A percentile compares a stretch with the other conserved stretches of the same genome.
These are phyloP conservation scores for Megaceryle alcyon DNA, from an alignment of 2,797 vertebrate species.

Conservation along the genomic window DNA sequence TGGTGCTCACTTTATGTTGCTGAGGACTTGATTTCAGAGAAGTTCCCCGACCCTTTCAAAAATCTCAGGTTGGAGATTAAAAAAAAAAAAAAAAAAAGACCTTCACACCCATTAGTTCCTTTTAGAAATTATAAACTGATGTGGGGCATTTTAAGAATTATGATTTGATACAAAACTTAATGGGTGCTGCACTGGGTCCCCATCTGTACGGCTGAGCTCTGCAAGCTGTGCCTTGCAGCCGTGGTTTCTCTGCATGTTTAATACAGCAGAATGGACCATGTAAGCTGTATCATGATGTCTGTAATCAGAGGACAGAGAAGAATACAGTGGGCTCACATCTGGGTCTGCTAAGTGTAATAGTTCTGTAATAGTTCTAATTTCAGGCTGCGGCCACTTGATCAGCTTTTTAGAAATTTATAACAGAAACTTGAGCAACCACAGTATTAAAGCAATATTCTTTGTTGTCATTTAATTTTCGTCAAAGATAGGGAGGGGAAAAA, in stretches of 20 bases:
- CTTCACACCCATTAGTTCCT: neutral
- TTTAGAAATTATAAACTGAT: neutral
- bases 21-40: neutral
- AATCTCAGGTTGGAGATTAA: neutral
- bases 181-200: neutral
- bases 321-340: neutral
- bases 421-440: neutral
- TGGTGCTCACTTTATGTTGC: neutral
- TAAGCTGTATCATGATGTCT: fast-evolving
- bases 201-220: neutral
- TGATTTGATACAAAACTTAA: neutral
- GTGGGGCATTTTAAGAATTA: neutral
- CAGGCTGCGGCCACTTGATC: neutral
- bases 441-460: neutral
- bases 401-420: neutral
- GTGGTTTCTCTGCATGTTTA: neutral
- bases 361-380: neutral
- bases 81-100: neutral
- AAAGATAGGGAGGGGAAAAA: neutral
- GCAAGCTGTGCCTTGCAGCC: neutral
- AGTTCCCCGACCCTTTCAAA: neutral
- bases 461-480: neutral
- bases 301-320: neutral
- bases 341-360: neutral
- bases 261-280: neutral